Conservation (phyloP, 2,797 vertebrate species). For the Pteropus rufus region DNA sequence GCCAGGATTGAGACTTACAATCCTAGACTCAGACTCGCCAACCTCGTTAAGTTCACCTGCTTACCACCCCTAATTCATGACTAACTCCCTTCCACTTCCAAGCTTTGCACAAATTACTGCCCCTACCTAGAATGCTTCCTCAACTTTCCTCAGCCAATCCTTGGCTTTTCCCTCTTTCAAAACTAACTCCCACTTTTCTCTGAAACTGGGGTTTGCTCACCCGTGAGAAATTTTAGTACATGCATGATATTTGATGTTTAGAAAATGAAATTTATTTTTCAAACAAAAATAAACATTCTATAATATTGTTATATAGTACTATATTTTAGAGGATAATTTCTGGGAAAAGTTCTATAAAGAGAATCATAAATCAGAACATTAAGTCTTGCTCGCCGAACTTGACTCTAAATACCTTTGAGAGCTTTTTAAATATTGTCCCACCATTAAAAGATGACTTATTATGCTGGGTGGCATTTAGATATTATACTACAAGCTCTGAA, state of each 20-base stretch:
- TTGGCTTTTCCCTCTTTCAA: background rate
- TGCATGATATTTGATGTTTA: background rate
- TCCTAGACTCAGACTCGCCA: background rate
- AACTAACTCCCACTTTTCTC: background rate
- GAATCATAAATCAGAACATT: background rate
- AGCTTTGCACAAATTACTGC: background rate
- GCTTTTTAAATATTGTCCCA: slow-evolving; percentile 3
- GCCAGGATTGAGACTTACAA: background rate
- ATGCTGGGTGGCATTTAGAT: background rate
- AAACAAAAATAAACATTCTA: background rate
- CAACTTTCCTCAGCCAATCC: background rate
- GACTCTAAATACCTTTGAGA: background rate
- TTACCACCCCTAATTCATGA: background rate
- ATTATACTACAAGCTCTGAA: background rate
- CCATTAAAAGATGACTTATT: background rate
- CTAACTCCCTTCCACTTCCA: background rate
- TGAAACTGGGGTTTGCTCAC: background rate
- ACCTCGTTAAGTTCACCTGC: background rate
- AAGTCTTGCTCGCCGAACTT: background rate
- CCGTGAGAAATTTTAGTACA: background rate
- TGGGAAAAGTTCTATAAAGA: background rate
- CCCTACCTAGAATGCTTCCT: background rate
- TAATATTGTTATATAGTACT: background rate
- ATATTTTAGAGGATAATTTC: background rate
- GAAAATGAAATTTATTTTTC: slow-evolving; percentile 27